Conservation (phyloP, 2,888 invertebrate genomes). For the Tipula lateralis region DNA sequence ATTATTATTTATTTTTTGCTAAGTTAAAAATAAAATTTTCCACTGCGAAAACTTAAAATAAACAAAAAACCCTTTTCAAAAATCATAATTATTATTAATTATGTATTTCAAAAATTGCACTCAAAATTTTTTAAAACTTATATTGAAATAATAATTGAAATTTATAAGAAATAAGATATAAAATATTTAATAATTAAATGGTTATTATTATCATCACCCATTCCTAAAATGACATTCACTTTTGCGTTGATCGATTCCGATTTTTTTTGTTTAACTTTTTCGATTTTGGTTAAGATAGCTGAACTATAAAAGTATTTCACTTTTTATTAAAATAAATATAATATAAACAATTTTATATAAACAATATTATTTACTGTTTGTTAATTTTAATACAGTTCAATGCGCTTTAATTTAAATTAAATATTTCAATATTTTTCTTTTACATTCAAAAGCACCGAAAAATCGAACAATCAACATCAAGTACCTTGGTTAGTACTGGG, state of each 20-base stretch:
- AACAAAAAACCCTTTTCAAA: neutral
- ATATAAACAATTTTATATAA: neutral
- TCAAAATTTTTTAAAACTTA: neutral
- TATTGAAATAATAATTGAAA: neutral
- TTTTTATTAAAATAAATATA: neutral
- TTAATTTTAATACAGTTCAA: neutral
- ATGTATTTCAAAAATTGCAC: neutral
- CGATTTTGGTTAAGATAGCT: neutral
- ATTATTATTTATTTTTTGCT: neutral
- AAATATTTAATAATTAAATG: conserved; percentile 11
- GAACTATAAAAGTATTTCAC: neutral
- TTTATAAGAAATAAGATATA: neutral
- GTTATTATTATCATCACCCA: conserved; percentile 1
- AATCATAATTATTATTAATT: neutral
- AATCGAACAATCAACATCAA: conserved; percentile 26
- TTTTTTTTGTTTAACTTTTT: neutral
- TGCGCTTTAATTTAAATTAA: conserved; percentile 9
- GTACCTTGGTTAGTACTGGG: conserved; percentile 28
- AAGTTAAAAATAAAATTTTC: neutral
- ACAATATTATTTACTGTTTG: neutral
- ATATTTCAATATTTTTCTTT: neutral
- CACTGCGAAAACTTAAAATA: neutral
- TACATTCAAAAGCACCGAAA: neutral
- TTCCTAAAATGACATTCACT: conserved; percentile 11
- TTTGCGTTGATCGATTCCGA: conserved; percentile 24